Percentiles rank a stretch among this genome's conserved stretches.
phyloP scores from a whole-genome alignment of 2,888 invertebrate genomes.

The Leptopilina syphax region DNA sequence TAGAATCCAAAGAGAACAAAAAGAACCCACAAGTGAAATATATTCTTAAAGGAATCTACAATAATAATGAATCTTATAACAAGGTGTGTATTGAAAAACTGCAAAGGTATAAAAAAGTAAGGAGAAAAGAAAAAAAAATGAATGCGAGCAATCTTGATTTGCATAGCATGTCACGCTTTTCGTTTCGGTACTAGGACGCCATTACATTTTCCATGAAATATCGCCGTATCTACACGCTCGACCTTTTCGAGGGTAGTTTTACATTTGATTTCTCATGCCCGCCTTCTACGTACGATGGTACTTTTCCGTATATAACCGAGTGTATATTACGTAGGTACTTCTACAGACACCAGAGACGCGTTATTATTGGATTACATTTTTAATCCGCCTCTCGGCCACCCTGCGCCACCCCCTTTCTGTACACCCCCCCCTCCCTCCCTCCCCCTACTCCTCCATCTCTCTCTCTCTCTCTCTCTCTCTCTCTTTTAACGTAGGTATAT shows the following conservation, averaged over 20 bases:
- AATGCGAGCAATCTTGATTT: constrained; percentile 56
- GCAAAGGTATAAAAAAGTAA: neutral
- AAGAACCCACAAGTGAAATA: neutral
- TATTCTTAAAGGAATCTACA: neutral
- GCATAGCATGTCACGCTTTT: constrained; percentile 55
- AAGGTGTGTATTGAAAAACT: constrained; percentile 33
- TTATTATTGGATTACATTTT: constrained; percentile 77
- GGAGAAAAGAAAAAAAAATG: constrained; percentile 47
- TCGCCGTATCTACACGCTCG: constrained; percentile 48
- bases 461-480: constrained; percentile 56
- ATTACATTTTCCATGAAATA: constrained; percentile 56
- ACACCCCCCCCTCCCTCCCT: constrained; percentile 54
- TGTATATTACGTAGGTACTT: constrained; percentile 64
- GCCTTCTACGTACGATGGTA: constrained; percentile 53
- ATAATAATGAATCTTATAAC: constrained; percentile 17
- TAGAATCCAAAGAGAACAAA: neutral
- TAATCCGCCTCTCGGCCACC: constrained; percentile 72
- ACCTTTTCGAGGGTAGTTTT: constrained; percentile 59
- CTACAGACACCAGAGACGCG: constrained; percentile 75
- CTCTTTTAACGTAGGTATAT: constrained; percentile 55
- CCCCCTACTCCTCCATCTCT: constrained; percentile 46
- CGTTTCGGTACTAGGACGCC: constrained; percentile 56
- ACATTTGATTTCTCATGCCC: constrained; percentile 58
- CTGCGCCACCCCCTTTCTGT: constrained; percentile 57
- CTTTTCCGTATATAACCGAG: constrained; percentile 54